Conservation (phyloP, 2,113 vertebrate species). For the Myotis yumanensis region DNA sequence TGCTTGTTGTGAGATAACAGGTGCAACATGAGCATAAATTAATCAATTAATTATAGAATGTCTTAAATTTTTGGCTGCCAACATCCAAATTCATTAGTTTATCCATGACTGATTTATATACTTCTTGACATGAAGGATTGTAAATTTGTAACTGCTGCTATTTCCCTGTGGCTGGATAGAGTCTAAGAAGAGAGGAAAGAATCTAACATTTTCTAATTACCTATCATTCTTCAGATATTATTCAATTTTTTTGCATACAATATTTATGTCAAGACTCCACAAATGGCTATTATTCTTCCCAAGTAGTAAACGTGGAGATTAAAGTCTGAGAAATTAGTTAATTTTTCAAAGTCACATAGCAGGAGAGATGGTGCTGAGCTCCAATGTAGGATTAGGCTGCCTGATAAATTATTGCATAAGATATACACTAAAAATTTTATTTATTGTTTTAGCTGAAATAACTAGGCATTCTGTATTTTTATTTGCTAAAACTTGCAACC, state of each 20-base stretch:
- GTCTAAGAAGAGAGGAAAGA: neutral
- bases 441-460: constrained; percentile 4
- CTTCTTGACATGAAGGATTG: neutral
- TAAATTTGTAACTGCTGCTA: neutral
- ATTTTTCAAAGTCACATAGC: neutral
- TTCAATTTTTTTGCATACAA: neutral
- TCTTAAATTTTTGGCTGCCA: neutral
- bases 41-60: neutral
- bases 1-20: neutral
- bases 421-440: neutral
- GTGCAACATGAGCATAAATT: neutral
- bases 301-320: neutral
- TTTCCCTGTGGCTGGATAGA: neutral
- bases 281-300: neutral
- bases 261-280: neutral
- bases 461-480: neutral
- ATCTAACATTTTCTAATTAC: neutral
- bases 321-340: neutral
- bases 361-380: neutral
- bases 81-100: neutral
- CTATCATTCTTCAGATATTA: neutral
- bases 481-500: neutral
- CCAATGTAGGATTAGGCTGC: neutral
- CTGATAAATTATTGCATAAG: neutral
- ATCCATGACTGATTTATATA: neutral